Percentiles rank a stretch among this genome's conserved stretches.
Evolutionary conservation across 2,888 invertebrate species (phyloP).

Genomic region (Nesidiocoris tenuis): DNA sequence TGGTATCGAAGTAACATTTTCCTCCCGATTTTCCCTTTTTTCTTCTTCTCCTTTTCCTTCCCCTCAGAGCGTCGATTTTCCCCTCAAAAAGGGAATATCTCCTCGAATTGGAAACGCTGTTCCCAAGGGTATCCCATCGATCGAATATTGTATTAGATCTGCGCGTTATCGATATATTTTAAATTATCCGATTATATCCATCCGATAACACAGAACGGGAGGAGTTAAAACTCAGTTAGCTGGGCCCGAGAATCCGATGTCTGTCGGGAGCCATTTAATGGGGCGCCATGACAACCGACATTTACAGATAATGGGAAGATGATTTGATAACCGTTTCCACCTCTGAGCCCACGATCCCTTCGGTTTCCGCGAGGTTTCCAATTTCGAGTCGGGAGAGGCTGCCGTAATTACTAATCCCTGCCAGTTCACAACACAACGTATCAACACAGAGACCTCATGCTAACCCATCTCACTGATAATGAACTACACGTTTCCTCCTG

Average conservation of each 20-base stretch:
- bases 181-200: too few species aligned
- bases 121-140: too few species aligned
- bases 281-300: constrained; percentile 40
- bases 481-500: constrained; percentile 26
- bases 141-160: too few species aligned
- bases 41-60: too few species aligned
- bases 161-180: too few species aligned
- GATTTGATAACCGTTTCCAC: constrained; percentile 39
- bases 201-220: too few species aligned
- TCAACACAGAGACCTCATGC: neutral
- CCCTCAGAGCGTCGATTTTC: too few species aligned
- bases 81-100: too few species aligned
- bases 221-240: constrained; percentile 27
- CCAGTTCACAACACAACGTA: neutral
- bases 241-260: constrained; percentile 12
- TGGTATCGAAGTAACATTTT: too few species aligned
- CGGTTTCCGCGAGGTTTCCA: constrained; percentile 15
- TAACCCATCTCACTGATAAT: constrained; percentile 15
- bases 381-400: constrained; percentile 13
- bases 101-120: too few species aligned
- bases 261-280: constrained; percentile 31
- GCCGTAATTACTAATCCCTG: constrained; percentile 37
- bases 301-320: constrained; percentile 44
- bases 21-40: too few species aligned
- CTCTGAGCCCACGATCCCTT: constrained; percentile 4